These are phyloP conservation scores for Delia radicum DNA, from an alignment of 1,140 invertebrate species.

Conservation along the genomic window DNA sequence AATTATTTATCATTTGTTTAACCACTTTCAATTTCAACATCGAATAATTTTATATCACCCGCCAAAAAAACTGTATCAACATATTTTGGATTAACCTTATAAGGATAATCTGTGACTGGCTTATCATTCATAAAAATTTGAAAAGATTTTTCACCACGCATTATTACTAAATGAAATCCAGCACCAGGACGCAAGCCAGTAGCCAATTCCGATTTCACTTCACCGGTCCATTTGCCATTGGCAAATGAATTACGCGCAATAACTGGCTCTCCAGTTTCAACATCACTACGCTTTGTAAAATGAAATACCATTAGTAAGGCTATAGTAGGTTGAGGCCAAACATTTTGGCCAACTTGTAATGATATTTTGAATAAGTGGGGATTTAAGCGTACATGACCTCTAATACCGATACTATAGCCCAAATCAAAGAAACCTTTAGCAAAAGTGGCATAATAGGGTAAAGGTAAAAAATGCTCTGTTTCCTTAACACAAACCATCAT, in stretches of 20 bases:
- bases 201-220: not conserved
- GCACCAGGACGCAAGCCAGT: not conserved
- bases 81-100: not conserved
- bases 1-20: no score
- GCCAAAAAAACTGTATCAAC: not conserved
- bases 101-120: not conserved
- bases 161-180: not conserved
- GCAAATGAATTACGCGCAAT: not conserved
- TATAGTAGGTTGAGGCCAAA: not conserved
- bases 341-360: not conserved
- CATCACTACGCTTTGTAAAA: not conserved
- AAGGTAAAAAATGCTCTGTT: not conserved
- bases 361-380: not conserved
- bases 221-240: not conserved
- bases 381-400: not conserved
- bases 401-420: not conserved
- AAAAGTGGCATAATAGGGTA: constrained; percentile 9
- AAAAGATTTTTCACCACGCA: not conserved
- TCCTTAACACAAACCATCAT: not conserved
- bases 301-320: not conserved
- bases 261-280: not conserved
- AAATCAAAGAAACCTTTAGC: not conserved
- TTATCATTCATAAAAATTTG: not conserved
- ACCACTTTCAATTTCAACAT: not conserved
- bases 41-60: not conserved